These are phyloP conservation scores for Apamea monoglypha DNA, from an alignment of 2,888 invertebrate genomes.

Conservation along the genomic window DNA sequence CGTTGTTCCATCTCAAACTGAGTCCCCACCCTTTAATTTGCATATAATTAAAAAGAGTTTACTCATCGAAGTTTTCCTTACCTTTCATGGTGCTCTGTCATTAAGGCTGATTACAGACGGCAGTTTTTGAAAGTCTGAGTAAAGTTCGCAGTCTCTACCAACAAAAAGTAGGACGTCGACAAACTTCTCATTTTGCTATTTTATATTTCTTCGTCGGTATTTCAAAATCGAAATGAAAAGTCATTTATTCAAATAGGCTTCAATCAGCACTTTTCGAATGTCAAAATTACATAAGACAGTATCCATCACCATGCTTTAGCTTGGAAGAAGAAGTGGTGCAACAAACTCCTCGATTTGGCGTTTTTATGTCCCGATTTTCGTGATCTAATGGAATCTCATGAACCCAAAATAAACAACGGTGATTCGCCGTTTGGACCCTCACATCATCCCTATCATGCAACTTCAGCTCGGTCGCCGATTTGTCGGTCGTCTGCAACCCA, in stretches of 20 bases:
- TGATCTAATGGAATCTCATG: conserved; percentile 11
- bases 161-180: not conserved
- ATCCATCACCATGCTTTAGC: not conserved
- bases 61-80: conserved; percentile 63
- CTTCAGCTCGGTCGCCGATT: conserved; percentile 29
- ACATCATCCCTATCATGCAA: conserved; percentile 1
- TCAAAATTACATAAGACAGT: not conserved
- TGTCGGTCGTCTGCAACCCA: conserved; percentile 27
- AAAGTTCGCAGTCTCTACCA: not conserved
- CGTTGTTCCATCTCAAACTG: conserved; percentile 34
- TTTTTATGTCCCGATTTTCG: not conserved
- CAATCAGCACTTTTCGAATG: not conserved
- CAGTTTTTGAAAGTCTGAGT: conserved; percentile 25
- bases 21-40: conserved; percentile 72
- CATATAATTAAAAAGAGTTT: conserved; percentile 74
- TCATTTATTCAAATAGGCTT: not conserved
- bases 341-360: not conserved
- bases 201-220: not conserved
- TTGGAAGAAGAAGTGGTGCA: not conserved
- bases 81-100: conserved; percentile 35
- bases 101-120: conserved; percentile 37
- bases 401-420: conserved; percentile 14
- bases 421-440: not conserved
- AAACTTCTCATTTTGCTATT: conserved; percentile 4
- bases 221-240: not conserved